Evolutionary conservation across 2,888 invertebrate genomes (phyloP).

Genomic region (Caenorhabditis sulstoni): DNA sequence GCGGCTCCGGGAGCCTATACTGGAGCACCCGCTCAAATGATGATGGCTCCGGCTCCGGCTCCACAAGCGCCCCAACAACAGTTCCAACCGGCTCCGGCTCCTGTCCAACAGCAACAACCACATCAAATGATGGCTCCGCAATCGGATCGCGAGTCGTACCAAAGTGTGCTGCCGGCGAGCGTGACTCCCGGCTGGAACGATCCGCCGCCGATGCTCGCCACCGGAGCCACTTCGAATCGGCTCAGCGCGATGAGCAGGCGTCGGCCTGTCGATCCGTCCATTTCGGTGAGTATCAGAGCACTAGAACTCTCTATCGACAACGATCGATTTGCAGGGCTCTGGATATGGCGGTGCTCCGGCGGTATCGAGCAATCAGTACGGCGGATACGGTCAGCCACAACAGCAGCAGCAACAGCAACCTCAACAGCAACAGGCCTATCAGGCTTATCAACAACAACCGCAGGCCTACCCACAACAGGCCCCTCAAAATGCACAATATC

Average conservation of each 20-base stretch:
- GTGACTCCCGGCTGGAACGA: slow-evolving; percentile 73
- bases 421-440: slow-evolving; percentile 11
- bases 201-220: slow-evolving; percentile 62
- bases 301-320: too few species aligned
- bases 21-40: too few species aligned
- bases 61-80: neutral
- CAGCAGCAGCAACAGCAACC: slow-evolving; percentile 13
- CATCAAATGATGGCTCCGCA: neutral
- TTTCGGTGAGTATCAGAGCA: slow-evolving; percentile 44
- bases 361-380: slow-evolving; percentile 7
- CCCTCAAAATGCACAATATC: slow-evolving; percentile 6
- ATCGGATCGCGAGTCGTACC: slow-evolving; percentile 50
- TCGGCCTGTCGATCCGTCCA: slow-evolving; percentile 68
- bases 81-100: neutral
- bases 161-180: slow-evolving; percentile 55
- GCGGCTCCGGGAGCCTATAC: too few species aligned
- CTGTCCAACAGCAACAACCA: neutral
- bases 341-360: slow-evolving; percentile 19
- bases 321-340: too few species aligned
- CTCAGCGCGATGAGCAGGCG: slow-evolving; percentile 58
- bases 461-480: slow-evolving; percentile 6
- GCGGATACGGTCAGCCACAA: slow-evolving; percentile 2
- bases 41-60: neutral
- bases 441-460: slow-evolving; percentile 9
- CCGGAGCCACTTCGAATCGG: slow-evolving; percentile 44